phyloP scores from a whole-genome alignment of 2,113 vertebrate species.

The Oostethus manadensis region DNA sequence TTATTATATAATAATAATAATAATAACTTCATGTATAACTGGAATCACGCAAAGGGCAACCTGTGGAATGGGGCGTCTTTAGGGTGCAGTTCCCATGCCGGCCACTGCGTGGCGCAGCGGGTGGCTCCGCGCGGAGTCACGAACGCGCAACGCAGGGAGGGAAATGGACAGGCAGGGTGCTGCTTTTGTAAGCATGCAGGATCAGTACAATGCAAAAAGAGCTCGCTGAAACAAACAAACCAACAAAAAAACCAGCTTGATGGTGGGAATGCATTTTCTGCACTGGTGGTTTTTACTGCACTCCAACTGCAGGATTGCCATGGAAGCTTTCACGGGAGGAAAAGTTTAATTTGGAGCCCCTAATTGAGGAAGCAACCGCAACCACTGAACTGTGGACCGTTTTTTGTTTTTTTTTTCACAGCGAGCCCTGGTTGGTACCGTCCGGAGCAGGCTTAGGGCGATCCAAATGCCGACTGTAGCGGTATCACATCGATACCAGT shows the following conservation, averaged over 20 bases:
- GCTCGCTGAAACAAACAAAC: neutral
- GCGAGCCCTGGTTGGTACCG: conserved; percentile 36
- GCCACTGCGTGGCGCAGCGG: conserved; percentile 55
- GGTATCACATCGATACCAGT: no score
- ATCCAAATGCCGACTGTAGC: no score
- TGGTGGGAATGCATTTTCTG: neutral
- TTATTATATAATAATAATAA: no score
- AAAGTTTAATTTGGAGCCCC: no score
- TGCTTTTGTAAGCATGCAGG: conserved; percentile 68
- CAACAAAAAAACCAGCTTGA: conserved; percentile 2
- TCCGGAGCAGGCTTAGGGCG: conserved; percentile 22
- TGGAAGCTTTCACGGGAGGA: neutral
- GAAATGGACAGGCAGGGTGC: conserved; percentile 22
- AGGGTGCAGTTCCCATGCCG: neutral
- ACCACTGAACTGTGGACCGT: neutral
- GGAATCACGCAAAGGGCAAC: no score
- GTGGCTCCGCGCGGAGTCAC: neutral
- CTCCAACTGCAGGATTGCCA: neutral
- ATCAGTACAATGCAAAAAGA: conserved; percentile 41
- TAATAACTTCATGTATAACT: no score
- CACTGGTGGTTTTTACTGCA: rapidly evolving
- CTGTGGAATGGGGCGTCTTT: neutral
- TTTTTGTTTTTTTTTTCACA: conserved; percentile 30
- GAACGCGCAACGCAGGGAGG: neutral
- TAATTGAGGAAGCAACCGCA: neutral